Evolutionary conservation across 2,888 invertebrate species (phyloP), one percentile per base, ranked within the genome.

Genomic region (Pharmacophagus antenor): DNA sequence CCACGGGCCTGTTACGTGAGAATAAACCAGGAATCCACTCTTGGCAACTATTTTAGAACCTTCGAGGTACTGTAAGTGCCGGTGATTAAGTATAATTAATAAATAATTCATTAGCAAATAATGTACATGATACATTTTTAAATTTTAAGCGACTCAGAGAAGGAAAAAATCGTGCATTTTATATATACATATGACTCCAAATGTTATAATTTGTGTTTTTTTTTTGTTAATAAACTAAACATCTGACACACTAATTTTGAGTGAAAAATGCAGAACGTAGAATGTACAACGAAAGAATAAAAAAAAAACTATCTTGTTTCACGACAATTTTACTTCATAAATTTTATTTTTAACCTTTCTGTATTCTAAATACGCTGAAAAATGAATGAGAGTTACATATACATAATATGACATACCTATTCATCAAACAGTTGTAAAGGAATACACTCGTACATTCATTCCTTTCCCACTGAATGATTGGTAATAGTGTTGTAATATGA

Each of bases 1-100:
- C 47, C 25, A 49, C 49, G 20, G 41, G 55, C 60, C 46, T 60
- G 6, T 17, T 8, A 48, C 47, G 56, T 51, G 55, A 49, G 56
- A 61, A 56, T 56, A 56, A 37, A 18, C 18, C 46, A 22, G 51
- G 51, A 56, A 41, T 21, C 41, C 46, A 47, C 55, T 50, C 51
- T 37, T 17, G 22, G 51, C 37, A 61, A 61, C 58, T 61, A 61
- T 62, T 63, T 58, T 55, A 50, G 47, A 46, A 6, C 22, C 21
- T 17, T 6, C 6, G 23, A 15, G 25, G 18, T 20, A 21, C 37
- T 37, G 12, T 31, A 22, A 5, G 46, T 42, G 44, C 31, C n/a
- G n/a, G 23, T 18, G 17, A 23, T 47, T 31, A 27, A 18, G 17
- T 46, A 37, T 27, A 52, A 58, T 58, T 58, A 52, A 58, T 58